phyloP scores from a whole-genome alignment of 2,113 vertebrate genomes.

The Ciconia stormi region DNA sequence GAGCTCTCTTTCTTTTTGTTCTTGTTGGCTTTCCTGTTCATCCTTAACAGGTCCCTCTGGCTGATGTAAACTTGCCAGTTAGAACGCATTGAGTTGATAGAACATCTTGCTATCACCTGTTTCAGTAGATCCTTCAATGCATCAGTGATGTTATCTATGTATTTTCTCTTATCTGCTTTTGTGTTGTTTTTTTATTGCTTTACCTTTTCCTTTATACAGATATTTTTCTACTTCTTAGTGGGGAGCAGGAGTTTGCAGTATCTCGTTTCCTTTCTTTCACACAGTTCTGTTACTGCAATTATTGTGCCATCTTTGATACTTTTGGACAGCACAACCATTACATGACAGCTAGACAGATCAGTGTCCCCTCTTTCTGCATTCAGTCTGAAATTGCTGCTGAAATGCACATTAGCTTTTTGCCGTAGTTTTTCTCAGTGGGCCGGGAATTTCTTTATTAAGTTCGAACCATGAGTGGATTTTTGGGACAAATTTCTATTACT shows the following conservation, averaged over 20 bases:
- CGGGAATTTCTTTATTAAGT: background rate
- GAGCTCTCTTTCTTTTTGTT: background rate
- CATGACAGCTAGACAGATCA: background rate
- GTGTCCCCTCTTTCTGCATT: background rate
- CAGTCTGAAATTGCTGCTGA: background rate
- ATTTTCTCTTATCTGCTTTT: background rate
- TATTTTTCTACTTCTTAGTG: background rate
- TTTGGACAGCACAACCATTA: background rate
- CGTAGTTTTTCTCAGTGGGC: background rate
- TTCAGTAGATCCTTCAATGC: background rate
- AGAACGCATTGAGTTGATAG: background rate
- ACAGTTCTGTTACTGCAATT: background rate
- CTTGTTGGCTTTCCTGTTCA: background rate
- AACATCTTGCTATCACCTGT: background rate
- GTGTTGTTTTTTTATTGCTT: background rate
- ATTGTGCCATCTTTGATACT: background rate
- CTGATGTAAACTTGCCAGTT: background rate
- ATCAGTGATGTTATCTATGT: background rate
- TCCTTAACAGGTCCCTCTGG: background rate
- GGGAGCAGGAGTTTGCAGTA: background rate
- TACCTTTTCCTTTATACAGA: background rate
- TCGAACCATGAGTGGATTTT: background rate
- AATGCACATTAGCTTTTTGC: background rate
- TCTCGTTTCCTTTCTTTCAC: background rate
- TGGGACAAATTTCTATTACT: background rate